phyloP scores from a whole-genome alignment of 2,888 invertebrate species.

The Trichopria drosophilae region DNA sequence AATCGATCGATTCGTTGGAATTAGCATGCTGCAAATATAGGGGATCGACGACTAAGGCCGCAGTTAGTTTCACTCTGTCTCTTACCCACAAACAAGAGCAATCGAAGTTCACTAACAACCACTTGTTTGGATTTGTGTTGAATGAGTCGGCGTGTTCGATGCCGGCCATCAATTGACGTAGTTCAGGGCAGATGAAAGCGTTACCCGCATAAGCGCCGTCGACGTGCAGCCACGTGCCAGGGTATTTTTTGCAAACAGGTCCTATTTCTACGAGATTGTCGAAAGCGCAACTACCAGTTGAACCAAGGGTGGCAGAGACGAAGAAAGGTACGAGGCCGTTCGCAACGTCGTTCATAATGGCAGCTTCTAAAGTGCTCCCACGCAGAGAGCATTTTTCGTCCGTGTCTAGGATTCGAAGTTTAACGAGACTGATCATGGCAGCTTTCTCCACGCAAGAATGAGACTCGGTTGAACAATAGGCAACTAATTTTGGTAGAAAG shows the following conservation, averaged over 20 bases:
- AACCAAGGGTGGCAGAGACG: constrained; percentile 80
- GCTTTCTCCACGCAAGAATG: constrained; percentile 80
- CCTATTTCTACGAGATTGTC: constrained; percentile 80
- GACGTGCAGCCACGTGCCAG: constrained; percentile 81
- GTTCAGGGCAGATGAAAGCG: constrained; percentile 83
- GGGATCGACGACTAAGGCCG: constrained; percentile 84
- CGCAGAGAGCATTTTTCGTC: constrained; percentile 70
- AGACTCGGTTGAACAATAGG: constrained; percentile 73
- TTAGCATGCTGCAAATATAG: constrained; percentile 83
- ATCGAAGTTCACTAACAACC: constrained; percentile 83
- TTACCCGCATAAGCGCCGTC: constrained; percentile 88
- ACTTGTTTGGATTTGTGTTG: constrained; percentile 87
- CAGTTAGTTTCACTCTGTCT: constrained; percentile 75
- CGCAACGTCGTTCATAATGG: constrained; percentile 72
- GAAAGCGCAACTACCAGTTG: constrained; percentile 82
- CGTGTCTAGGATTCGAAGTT: constrained; percentile 71
- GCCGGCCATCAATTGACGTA: constrained; percentile 68
- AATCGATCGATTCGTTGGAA: constrained; percentile 70
- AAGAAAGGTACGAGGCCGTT: constrained; percentile 81
- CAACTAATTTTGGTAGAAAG: constrained; percentile 76
- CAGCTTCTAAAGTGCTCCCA: constrained; percentile 65
- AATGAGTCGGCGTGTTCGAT: constrained; percentile 81
- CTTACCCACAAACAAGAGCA: constrained; percentile 84
- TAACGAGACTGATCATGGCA: constrained; percentile 76
- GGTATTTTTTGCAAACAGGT: constrained; percentile 66